Conservation (phyloP, 2,888 invertebrate species). For the Aromia moschata region DNA sequence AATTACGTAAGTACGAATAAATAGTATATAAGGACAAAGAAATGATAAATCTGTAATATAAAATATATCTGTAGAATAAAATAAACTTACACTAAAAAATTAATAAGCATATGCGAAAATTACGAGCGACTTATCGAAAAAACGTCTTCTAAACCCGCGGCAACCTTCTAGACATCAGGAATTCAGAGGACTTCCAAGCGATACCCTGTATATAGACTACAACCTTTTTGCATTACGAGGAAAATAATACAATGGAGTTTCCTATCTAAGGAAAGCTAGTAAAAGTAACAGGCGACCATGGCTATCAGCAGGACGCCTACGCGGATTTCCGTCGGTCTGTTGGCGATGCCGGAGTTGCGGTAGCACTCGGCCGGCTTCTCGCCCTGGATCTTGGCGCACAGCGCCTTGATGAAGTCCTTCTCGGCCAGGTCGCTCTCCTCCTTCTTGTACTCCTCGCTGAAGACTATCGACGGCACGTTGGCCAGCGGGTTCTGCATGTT, state of each 20-base stretch:
- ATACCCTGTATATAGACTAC: conserved; percentile 33
- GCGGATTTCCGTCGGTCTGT: conserved; percentile 22
- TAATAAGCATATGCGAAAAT: too few species aligned
- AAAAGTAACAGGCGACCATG: conserved; percentile 34
- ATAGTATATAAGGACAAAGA: too few species aligned
- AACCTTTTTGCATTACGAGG: conserved; percentile 30
- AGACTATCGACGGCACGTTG: conserved; percentile 35
- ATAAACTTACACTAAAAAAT: too few species aligned
- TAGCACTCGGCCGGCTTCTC: conserved; percentile 40
- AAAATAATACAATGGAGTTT: conserved; percentile 31
- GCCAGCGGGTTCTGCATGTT: conserved; percentile 34
- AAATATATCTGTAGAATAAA: too few species aligned
- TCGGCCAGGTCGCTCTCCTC: conserved; percentile 41
- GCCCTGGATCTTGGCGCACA: conserved; percentile 42
- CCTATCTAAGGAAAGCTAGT: conserved; percentile 38
- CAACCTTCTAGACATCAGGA: conserved; percentile 24
- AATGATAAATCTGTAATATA: too few species aligned
- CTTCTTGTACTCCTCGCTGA: conserved; percentile 43
- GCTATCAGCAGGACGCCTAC: conserved; percentile 32
- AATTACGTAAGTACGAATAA: too few species aligned
- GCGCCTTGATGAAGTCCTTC: conserved; percentile 40
- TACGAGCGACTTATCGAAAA: too few species aligned
- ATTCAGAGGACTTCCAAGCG: conserved; percentile 21
- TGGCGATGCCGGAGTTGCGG: conserved; percentile 26
- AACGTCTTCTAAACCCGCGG: too few species aligned